phyloP scores from a whole-genome alignment of 2,113 vertebrate genomes.

The Polyodon spathula region DNA sequence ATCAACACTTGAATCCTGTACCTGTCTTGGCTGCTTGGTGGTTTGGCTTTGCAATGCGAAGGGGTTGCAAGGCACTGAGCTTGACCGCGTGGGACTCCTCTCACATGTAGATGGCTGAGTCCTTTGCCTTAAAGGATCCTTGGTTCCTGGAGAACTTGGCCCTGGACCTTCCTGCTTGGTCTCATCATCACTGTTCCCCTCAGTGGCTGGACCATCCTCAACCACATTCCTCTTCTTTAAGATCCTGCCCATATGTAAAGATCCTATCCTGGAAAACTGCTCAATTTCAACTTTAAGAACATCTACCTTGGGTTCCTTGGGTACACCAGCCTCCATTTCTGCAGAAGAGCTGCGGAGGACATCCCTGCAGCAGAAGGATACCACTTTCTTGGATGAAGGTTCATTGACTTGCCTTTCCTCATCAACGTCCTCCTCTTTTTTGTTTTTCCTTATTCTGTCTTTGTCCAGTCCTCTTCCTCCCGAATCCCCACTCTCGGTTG shows the following conservation, averaged over 20 bases:
- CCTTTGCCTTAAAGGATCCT: background rate
- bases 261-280: constrained; percentile 5
- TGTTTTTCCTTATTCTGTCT: constrained; percentile 11
- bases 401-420: constrained; percentile 16
- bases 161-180: background rate
- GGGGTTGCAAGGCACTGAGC: no score
- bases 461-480: constrained; percentile 17
- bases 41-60: background rate
- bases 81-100: background rate
- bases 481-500: constrained; percentile 63
- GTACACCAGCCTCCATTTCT: constrained; percentile 18
- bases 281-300: constrained; percentile 12
- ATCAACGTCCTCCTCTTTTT: constrained; percentile 20
- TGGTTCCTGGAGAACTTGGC: background rate
- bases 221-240: background rate
- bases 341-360: background rate
- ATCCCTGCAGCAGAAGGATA: no score
- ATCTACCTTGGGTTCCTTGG: constrained; percentile 15
- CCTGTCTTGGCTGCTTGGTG: constrained; percentile 26
- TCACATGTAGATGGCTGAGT: background rate
- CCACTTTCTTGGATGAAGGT: constrained; percentile 36
- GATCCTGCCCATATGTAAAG: background rate
- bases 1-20: constrained; percentile 18
- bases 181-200: background rate
- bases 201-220: constrained; percentile 4